These are phyloP conservation scores for Lucilia sericata DNA, from an alignment of 1,140 invertebrate genomes.

Conservation along the genomic window DNA sequence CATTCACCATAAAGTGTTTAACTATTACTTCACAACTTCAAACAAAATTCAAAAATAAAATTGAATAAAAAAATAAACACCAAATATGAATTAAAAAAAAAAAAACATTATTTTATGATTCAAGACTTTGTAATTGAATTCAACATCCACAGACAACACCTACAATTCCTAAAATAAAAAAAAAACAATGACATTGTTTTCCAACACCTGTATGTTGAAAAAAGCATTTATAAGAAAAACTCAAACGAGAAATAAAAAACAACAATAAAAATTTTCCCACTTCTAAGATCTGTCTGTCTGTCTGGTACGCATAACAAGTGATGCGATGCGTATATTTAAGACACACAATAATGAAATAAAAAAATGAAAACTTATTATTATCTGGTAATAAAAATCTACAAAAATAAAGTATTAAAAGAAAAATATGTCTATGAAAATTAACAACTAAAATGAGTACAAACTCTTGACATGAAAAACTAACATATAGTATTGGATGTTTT, in stretches of 20 bases:
- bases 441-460: background rate
- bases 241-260: background rate
- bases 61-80: no score
- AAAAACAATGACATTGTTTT: slow-evolving; percentile 21
- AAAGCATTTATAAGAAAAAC: background rate
- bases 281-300: background rate
- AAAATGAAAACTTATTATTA: background rate
- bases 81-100: no score
- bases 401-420: background rate
- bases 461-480: background rate
- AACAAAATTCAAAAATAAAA: no score
- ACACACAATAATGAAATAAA: background rate
- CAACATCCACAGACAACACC: background rate
- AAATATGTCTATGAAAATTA: background rate
- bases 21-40: no score
- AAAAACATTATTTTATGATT: background rate
- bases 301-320: slow-evolving; percentile 20
- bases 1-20: no score
- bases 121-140: background rate
- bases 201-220: background rate
- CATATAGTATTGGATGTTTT: background rate
- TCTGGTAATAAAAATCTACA: background rate
- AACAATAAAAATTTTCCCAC: slow-evolving; percentile 17
- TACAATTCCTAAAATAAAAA: background rate
- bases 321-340: background rate